Conservation (phyloP, 2,797 vertebrate species). For the Ispidina lecontei region DNA sequence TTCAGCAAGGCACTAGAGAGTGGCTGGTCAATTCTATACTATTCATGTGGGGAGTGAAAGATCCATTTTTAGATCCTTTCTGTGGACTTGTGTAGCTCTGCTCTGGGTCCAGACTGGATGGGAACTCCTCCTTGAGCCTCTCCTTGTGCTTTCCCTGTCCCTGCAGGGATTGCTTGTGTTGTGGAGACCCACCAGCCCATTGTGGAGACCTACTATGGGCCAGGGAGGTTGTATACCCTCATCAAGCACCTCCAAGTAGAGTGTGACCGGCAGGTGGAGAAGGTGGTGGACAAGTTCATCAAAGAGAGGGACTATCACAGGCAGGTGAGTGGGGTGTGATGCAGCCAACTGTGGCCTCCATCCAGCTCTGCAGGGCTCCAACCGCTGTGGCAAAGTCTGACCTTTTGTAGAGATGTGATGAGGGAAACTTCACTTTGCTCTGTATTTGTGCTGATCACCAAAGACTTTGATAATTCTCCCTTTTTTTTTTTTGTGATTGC, state of each 20-base stretch:
- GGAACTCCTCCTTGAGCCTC: not conserved
- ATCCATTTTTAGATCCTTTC: not conserved
- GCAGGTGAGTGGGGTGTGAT: slow-evolving; percentile 81
- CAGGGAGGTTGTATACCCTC: slow-evolving; percentile 90
- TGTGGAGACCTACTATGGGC: slow-evolving; percentile 96
- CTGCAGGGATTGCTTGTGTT: slow-evolving; percentile 91
- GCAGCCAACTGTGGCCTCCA: not conserved
- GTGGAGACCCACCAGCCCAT: slow-evolving; percentile 98
- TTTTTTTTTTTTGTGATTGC: slow-evolving; percentile 39
- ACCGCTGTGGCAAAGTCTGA: not conserved
- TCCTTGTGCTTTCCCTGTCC: not conserved
- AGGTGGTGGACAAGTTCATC: slow-evolving; percentile 94
- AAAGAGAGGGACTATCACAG: slow-evolving; percentile 92
- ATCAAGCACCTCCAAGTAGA: slow-evolving; percentile 95
- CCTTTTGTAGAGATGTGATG: not conserved
- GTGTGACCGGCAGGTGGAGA: slow-evolving; percentile 93
- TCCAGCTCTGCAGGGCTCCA: not conserved
- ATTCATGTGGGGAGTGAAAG: not conserved
- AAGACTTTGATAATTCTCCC: not conserved
- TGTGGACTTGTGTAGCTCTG: not conserved
- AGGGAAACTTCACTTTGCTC: not conserved
- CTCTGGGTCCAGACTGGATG: not conserved
- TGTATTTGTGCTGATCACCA: not conserved
- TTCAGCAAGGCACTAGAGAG: not conserved
- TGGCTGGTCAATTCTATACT: not conserved